Evolutionary conservation across 1,140 invertebrate species (phyloP).

Genomic region (Lanistes nyassanus): DNA sequence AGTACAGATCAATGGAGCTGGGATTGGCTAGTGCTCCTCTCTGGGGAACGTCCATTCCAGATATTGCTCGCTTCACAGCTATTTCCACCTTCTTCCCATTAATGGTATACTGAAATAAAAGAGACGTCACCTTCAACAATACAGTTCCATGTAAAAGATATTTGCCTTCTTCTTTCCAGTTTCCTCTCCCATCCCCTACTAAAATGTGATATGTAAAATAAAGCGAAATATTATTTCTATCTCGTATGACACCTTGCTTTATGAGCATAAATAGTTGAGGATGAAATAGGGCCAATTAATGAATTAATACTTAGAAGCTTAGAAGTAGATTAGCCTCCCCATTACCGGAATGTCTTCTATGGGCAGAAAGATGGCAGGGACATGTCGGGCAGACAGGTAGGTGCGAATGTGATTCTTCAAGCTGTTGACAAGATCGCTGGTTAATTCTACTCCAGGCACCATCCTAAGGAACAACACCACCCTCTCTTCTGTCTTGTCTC

Average conservation of each 20-base stretch:
- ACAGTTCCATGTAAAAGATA: too few species aligned
- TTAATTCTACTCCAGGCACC: constrained; percentile 61
- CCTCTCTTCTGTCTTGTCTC: constrained; percentile 69
- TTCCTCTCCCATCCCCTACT: too few species aligned
- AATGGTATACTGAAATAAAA: constrained; percentile 70
- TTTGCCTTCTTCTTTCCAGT: too few species aligned
- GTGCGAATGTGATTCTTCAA: constrained; percentile 66
- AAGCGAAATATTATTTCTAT: too few species aligned
- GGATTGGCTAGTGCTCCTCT: constrained; percentile 64
- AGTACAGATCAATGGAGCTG: constrained; percentile 57
- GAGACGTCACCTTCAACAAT: too few species aligned
- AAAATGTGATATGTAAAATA: too few species aligned
- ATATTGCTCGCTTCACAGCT: constrained; percentile 71
- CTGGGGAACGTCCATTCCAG: constrained; percentile 65
- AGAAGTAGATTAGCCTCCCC: constrained; percentile 26
- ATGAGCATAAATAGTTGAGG: too few species aligned
- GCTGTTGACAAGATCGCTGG: constrained; percentile 60
- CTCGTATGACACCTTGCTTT: too few species aligned
- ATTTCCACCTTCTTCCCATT: constrained; percentile 75
- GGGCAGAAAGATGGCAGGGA: constrained; percentile 69
- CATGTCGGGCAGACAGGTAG: constrained; percentile 70
- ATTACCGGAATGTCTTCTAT: constrained; percentile 71
- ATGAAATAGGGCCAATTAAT: too few species aligned
- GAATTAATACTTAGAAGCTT: too few species aligned
- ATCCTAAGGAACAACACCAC: constrained; percentile 72